Base-by-base conservation (phyloP, 2,888 invertebrate species). In the Nezara viridula region DNA sequence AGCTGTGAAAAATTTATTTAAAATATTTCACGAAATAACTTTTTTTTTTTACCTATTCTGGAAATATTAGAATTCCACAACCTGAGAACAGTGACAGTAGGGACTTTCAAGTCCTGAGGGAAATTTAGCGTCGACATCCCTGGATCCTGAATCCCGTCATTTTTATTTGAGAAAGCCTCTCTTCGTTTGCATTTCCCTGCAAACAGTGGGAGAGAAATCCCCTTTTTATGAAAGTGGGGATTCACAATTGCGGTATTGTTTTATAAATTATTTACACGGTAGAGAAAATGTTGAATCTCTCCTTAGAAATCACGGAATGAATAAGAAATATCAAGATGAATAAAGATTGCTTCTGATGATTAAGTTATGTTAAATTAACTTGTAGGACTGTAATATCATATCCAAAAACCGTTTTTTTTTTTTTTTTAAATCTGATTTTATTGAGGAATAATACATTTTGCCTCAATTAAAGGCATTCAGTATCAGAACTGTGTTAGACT, bases 71-170 rank as follows among this genome's bases (percentile, higher is more conserved):
- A n/a, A n/a, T n/a, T n/a, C 5, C 44, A 44, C 44, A 44, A 44
- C 27, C 27, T 7, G 37, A 73, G 66, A 12, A 2, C 32, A 73
- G 21, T 19, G 9, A 21, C 66, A 37, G 37, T 9, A 21, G 37
- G 37, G 66, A 73, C 66, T 73, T 73, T 73, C 19, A 37, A 37
- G 21, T 73, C 66, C 66, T 73, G 37, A 7, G 66, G 66, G 66
- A 73, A 73, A 73, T 73, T 73, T 73, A 37, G 6, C 66, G 66
- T 9, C 66, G 66, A 73, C 66, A 37, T 73, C 32, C 32, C 66
- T 37, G 66, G 37, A 73, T 37, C 66, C 66, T 37, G 66, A 73
- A 73, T 37, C 66, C 66, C 32, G 66, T 73, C 66, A 73, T 32
- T 73, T 73, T 73, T 73, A 73, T 73, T 37, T 37, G 37, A 73